Conservation (phyloP, 2,797 vertebrate genomes). For the Protonibea diacanthus region DNA sequence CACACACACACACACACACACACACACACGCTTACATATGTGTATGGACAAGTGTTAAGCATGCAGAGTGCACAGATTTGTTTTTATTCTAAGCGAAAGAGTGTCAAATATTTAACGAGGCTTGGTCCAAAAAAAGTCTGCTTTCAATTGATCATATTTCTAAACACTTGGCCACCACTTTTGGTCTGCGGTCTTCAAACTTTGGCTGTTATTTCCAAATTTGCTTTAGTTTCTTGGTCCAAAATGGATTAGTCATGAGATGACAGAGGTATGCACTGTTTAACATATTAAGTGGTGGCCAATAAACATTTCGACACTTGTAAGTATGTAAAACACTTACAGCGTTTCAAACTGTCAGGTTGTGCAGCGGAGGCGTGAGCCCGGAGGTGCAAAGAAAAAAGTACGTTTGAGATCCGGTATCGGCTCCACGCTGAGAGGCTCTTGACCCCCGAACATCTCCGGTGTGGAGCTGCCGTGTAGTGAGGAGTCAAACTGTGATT, state of each 20-base stretch:
- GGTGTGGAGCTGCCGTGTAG: constrained; percentile 44
- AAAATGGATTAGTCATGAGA: constrained; percentile 11
- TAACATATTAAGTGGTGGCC: background rate
- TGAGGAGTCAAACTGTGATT: constrained; percentile 61
- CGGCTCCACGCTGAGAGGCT: constrained; percentile 30
- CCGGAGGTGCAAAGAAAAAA: constrained; percentile 17
- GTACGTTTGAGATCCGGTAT: constrained; percentile 18
- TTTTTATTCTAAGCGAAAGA: background rate
- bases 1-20: constrained; percentile 9
- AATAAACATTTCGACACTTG: background rate
- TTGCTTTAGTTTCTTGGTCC: constrained; percentile 12
- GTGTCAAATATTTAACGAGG: constrained; percentile 24
- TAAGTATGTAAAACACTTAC: background rate
- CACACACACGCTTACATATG: background rate
- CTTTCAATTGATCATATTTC: constrained; percentile 36
- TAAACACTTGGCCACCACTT: constrained; percentile 29
- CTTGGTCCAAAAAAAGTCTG: constrained; percentile 41
- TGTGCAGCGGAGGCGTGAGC: background rate
- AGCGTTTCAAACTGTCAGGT: constrained; percentile 4
- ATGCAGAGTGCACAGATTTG: background rate
- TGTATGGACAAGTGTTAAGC: background rate
- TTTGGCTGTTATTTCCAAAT: constrained; percentile 10
- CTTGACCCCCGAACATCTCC: constrained; percentile 46
- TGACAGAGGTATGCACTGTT: background rate
- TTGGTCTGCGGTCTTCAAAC: background rate